Conservation (phyloP, 1,140 invertebrate genomes). For the Spodoptera frugiperda region DNA sequence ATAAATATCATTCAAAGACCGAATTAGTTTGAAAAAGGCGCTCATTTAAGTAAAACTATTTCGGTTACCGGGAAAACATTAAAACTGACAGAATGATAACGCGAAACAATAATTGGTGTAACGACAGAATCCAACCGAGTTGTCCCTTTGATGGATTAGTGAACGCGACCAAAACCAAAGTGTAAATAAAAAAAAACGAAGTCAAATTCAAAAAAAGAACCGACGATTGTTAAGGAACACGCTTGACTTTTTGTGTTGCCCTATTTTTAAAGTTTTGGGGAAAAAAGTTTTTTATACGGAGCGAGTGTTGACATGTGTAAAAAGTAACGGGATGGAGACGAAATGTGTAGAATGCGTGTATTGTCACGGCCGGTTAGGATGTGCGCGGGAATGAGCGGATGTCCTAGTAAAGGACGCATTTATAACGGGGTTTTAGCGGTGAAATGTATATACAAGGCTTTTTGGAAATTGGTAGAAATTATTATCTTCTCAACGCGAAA, state of each 20-base stretch:
- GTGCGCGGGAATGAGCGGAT: constrained; percentile 24
- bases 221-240: constrained; percentile 55
- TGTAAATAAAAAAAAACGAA: constrained; percentile 32
- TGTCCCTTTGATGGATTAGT: constrained; percentile 63
- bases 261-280: constrained; percentile 43
- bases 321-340: constrained; percentile 24
- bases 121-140: constrained; percentile 68
- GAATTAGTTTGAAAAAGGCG: constrained; percentile 41
- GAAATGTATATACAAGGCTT: neutral
- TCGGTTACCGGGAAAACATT: constrained; percentile 46
- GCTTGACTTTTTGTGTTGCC: constrained; percentile 46
- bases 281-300: constrained; percentile 28
- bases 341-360: constrained; percentile 20
- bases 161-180: constrained; percentile 44
- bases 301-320: constrained; percentile 31
- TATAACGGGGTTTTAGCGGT: constrained; percentile 12
- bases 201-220: constrained; percentile 59
- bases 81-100: constrained; percentile 70
- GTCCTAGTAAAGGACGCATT: constrained; percentile 20
- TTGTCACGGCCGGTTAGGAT: constrained; percentile 28
- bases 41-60: constrained; percentile 53
- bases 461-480: too few species aligned
- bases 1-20: constrained; percentile 42
- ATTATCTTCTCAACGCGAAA: neutral
- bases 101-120: constrained; percentile 69